Conservation (phyloP, 2,888 invertebrate species). For the Lasioglossum calceatum region DNA sequence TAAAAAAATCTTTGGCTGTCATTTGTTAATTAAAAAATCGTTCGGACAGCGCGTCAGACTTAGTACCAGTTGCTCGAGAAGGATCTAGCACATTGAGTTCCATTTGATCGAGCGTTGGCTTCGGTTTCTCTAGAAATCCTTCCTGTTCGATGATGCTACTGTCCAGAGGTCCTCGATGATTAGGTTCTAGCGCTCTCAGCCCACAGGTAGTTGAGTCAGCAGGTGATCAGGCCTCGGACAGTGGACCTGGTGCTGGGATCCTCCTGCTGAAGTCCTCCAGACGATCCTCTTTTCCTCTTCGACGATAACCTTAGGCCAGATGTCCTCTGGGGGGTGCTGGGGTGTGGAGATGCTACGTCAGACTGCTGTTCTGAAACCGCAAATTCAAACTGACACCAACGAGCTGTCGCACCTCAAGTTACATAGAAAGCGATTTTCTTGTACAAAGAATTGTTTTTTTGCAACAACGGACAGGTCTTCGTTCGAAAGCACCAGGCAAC, state of each 20-base stretch:
- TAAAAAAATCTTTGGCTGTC: background rate
- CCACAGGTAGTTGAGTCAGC: background rate
- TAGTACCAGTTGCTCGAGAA: background rate
- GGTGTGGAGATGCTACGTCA: slow-evolving; percentile 39
- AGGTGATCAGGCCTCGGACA: background rate
- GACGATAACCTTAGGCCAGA: no score
- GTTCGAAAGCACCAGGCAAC: background rate
- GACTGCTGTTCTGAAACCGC: slow-evolving; percentile 57
- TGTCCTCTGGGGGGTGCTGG: slow-evolving; percentile 8
- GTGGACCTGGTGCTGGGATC: no score
- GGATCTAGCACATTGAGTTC: background rate
- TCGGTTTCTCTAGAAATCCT: background rate
- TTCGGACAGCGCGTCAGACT: background rate
- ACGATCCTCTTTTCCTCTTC: background rate
- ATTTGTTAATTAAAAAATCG: background rate
- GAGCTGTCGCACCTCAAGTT: no score
- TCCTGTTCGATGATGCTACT: background rate
- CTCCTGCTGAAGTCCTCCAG: background rate
- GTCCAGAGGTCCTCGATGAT: background rate
- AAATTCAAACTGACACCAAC: background rate
- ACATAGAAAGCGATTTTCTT: background rate
- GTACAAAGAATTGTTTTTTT: background rate
- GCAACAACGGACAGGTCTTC: background rate
- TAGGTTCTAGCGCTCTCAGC: background rate
- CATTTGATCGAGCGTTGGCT: background rate